Evolutionary conservation across 2,888 invertebrate species (phyloP).

Genomic region (Clitarchus hookeri): DNA sequence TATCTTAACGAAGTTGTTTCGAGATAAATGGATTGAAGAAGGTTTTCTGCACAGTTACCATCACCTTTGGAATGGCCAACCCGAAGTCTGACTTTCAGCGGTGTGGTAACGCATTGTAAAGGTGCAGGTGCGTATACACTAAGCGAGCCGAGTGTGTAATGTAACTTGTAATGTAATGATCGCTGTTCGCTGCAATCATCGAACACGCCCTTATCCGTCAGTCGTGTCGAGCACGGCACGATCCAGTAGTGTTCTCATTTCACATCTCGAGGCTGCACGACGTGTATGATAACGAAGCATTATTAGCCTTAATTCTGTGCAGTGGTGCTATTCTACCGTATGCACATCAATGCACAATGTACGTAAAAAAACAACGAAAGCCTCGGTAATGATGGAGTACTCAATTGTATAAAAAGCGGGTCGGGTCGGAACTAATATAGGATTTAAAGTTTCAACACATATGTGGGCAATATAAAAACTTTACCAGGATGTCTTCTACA

Average conservation of each 20-base stretch:
- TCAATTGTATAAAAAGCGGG: background rate
- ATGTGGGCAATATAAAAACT: constrained; percentile 2
- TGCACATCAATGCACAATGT: background rate
- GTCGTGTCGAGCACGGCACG: background rate
- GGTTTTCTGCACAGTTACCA: too few species aligned
- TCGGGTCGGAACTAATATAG: too few species aligned
- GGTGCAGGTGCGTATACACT: too few species aligned
- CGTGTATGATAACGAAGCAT: background rate
- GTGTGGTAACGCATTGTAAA: too few species aligned
- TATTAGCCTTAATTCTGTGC: background rate
- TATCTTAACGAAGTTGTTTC: too few species aligned
- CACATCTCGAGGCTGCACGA: background rate
- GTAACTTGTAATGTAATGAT: background rate
- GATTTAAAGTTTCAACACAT: background rate
- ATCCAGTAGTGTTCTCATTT: background rate
- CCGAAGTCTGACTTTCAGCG: too few species aligned
- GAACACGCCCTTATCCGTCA: too few species aligned
- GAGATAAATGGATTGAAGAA: too few species aligned
- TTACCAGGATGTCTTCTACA: constrained; percentile 15
- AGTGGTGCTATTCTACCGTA: background rate
- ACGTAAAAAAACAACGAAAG: background rate
- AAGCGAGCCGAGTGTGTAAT: background rate
- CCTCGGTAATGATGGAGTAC: background rate
- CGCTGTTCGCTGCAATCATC: background rate
- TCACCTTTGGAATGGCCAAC: too few species aligned